Evolutionary conservation across 2,113 vertebrate species (phyloP).

Genomic region (Neodontobutis hainanensis): DNA sequence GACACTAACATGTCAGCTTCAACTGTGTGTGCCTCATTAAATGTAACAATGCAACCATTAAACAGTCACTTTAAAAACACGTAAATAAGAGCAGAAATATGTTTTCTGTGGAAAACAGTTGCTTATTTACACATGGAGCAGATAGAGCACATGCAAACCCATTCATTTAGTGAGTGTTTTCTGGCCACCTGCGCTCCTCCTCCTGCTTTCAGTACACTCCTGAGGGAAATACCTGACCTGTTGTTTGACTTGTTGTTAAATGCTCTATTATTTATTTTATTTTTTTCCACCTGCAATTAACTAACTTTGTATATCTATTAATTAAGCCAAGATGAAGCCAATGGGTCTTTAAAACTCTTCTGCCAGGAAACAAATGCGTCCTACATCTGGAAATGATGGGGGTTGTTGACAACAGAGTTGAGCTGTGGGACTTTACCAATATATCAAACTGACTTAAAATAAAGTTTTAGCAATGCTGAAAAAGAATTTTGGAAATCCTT

Average conservation of each 20-base stretch:
- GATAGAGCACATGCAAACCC: neutral
- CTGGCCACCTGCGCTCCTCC: neutral
- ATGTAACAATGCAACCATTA: slow-evolving; percentile 20
- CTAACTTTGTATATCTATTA: neutral
- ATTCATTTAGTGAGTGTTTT: neutral
- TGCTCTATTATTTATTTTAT: neutral
- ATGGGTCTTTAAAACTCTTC: neutral
- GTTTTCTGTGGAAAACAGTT: neutral
- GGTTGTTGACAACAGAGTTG: neutral
- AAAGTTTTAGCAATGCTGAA: neutral
- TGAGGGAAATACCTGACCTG: neutral
- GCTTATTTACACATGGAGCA: slow-evolving; percentile 13
- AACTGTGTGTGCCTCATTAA: slow-evolving; percentile 18
- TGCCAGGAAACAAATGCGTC: neutral
- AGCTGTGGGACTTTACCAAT: neutral
- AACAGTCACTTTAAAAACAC: neutral
- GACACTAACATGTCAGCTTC: slow-evolving; percentile 35
- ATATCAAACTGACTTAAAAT: neutral
- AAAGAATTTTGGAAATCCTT: neutral
- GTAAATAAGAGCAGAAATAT: neutral
- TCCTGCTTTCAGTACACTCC: neutral
- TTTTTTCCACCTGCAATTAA: neutral
- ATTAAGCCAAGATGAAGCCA: neutral
- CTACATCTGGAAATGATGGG: neutral
- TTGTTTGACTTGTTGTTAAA: neutral